These are phyloP conservation scores for Neostethus bicornis DNA, from an alignment of 2,797 vertebrate species.

Conservation along the genomic window DNA sequence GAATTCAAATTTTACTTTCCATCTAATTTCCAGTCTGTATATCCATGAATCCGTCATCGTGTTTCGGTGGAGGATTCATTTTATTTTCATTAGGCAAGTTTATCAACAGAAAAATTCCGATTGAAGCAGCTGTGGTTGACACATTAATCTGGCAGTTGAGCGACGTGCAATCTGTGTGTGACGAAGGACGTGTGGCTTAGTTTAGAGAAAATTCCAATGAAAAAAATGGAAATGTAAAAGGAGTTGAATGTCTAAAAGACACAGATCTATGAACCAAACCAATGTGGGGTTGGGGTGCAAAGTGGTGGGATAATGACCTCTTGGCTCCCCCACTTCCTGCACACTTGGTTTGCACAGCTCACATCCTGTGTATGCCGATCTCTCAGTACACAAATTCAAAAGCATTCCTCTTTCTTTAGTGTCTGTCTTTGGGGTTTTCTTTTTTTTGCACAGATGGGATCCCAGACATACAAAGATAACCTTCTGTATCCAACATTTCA, in stretches of 20 bases:
- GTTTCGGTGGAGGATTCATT: neutral
- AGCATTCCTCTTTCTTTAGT: conserved; percentile 3
- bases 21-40: neutral
- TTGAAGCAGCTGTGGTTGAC: neutral
- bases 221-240: too few relatives aligned
- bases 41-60: conserved; percentile 6
- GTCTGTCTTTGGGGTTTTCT: neutral
- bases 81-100: neutral
- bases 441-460: conserved; percentile 6
- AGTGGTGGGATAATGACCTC: neutral
- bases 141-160: neutral
- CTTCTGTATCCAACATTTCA: conserved; percentile 11
- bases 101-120: neutral
- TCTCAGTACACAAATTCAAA: neutral
- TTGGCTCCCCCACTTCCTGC: neutral
- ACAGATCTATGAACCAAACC: neutral
- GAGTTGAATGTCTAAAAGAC: neutral
- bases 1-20: neutral
- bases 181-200: neutral
- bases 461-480: conserved; percentile 12
- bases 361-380: conserved; percentile 15
- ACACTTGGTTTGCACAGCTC: conserved; percentile 5
- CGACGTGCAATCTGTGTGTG: neutral
- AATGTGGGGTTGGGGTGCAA: neutral
- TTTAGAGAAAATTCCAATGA: too few relatives aligned